Evolutionary conservation across 2,888 invertebrate species (phyloP).

Genomic region (Chirona hameri): DNA sequence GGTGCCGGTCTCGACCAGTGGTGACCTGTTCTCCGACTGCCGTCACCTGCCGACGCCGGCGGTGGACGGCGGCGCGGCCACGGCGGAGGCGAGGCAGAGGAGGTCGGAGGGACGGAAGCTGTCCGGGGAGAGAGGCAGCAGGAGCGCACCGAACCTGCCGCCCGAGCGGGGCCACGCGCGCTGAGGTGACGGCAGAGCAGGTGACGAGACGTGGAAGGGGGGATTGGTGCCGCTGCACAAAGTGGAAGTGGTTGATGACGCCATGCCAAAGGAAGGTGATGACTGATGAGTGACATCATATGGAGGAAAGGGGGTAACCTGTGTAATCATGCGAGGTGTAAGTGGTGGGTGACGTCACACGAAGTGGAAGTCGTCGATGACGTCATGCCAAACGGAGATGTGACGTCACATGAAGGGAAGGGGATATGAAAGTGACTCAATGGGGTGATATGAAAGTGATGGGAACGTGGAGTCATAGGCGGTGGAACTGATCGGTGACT

Average conservation of each 20-base stretch:
- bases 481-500: no score
- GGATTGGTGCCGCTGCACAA: not conserved
- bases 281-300: not conserved
- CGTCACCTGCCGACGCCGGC: not conserved
- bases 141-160: not conserved
- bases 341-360: no score
- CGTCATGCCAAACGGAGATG: no score
- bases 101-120: not conserved
- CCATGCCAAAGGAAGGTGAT: not conserved
- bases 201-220: not conserved
- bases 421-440: no score
- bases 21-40: not conserved
- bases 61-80: not conserved
- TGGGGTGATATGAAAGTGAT: no score
- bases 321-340: no score
- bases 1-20: not conserved
- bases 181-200: not conserved
- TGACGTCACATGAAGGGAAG: no score
- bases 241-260: no score
- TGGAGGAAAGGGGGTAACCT: not conserved
- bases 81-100: not conserved
- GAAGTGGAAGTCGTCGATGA: no score
- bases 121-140: not conserved
- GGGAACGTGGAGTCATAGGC: no score
- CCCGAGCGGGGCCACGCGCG: not conserved